Evolutionary conservation across 2,888 invertebrate genomes (phyloP), one percentile per base, ranked within the genome.

Genomic region (Schizaphis graminum): DNA sequence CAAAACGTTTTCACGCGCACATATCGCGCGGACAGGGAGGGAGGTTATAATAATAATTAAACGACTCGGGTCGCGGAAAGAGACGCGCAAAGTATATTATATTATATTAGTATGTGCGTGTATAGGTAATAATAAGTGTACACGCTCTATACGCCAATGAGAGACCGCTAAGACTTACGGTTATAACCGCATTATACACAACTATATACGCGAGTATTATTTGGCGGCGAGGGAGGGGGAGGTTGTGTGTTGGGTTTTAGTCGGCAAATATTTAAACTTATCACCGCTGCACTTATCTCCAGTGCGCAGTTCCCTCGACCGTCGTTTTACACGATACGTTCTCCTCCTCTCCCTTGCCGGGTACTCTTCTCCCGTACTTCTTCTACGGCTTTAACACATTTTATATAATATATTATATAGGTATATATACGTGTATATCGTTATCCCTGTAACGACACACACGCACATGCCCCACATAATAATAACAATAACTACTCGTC

Each of bases 221-320:
- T 35, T 35, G 35, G 35, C 35, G 35, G 35, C 21, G 77, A 1
- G 7, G 77, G 77, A 1, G 7, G 77, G 35, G 77, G 24, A 0
- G 24, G 56, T 0, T 1, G 35, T 77, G 35, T 77, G 77, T 77
- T 77, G 77, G 77, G 35, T 77, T 35, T 77, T 41, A 35, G 77
- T 77, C 77, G 77, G 35, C 77, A 77, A 77, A 77, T 77, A 77
- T 77, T 77, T 77, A 77, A 77, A 77, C 77, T 77, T 21, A 77
- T 35, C 77, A 21, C 77, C 77, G 35, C 35, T 8, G 77, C 77
- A 77, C 77, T 77, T 77, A 77, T 77, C 77, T 77, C 77, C 77
- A 28, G 47, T 44, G 28, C 77, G 77, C 77, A 77, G 77, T 77
- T 77, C 21, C 77, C 77, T 77, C 35, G 16, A 35, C 35, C 35